Evolutionary conservation across 2,113 vertebrate genomes (phyloP).

Genomic region (Fregata magnificens): DNA sequence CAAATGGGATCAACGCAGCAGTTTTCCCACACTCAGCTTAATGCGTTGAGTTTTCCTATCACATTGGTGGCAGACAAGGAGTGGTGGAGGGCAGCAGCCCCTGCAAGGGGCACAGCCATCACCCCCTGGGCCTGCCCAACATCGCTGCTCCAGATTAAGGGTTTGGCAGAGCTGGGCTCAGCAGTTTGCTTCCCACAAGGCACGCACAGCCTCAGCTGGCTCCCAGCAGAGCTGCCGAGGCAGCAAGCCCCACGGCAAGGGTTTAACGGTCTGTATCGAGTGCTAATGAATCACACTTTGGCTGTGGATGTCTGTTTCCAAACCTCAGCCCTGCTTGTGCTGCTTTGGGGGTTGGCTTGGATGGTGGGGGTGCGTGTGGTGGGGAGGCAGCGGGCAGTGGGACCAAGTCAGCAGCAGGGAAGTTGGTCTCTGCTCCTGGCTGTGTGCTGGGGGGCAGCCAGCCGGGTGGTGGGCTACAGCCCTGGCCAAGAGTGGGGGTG

Average conservation of each 20-base stretch:
- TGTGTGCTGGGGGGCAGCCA: not conserved
- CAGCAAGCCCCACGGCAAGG: not conserved
- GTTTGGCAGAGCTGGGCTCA: not conserved
- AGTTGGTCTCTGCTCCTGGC: not conserved
- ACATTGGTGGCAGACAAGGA: not conserved
- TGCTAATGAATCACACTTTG: not conserved
- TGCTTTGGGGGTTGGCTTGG: not conserved
- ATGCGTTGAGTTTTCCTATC: not conserved
- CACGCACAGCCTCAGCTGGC: rapidly evolving
- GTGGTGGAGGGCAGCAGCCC: not conserved
- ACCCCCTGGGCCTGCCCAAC: not conserved
- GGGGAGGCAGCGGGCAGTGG: not conserved
- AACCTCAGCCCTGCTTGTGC: not conserved
- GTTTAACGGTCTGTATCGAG: not conserved
- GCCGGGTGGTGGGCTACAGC: not conserved
- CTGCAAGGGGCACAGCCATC: not conserved
- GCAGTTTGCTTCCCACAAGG: rapidly evolving
- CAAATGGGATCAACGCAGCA: not conserved
- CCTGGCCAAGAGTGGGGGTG: not conserved
- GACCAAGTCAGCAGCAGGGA: rapidly evolving
- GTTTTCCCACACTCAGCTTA: not conserved
- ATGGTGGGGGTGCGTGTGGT: not conserved
- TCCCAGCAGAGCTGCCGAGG: not conserved
- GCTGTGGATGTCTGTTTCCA: not conserved
- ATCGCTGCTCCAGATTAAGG: rapidly evolving